Conservation (phyloP, 2,888 invertebrate species). For the Poecilus cupreus region DNA sequence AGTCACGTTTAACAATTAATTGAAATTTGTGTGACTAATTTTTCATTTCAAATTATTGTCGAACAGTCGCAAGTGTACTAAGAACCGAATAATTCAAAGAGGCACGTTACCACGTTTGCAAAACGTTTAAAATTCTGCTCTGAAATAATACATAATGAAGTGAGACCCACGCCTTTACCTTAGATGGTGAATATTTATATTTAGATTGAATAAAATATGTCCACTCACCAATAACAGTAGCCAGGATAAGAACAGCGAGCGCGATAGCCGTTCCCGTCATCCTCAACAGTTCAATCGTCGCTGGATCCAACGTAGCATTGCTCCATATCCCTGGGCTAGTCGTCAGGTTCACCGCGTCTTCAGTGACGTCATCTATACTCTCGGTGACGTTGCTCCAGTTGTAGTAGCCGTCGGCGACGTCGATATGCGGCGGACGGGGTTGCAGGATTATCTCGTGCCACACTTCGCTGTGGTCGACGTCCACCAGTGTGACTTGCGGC, state of each 20-base stretch:
- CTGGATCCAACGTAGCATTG: constrained; percentile 18
- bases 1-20: too few relatives aligned
- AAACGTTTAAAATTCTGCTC: too few relatives aligned
- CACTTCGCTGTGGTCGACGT: constrained; percentile 10
- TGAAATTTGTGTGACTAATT: too few relatives aligned
- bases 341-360: neutral
- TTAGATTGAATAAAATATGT: neutral
- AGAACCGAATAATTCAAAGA: too few relatives aligned
- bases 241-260: constrained; percentile 78
- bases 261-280: constrained; percentile 78
- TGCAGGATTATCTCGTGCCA: constrained; percentile 49
- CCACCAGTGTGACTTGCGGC: constrained; percentile 10
- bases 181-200: neutral
- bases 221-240: constrained; percentile 78
- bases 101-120: too few relatives aligned
- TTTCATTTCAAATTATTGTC: too few relatives aligned
- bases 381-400: constrained; percentile 10
- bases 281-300: constrained; percentile 73
- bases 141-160: too few relatives aligned
- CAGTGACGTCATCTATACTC: neutral
- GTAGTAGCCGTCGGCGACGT: neutral
- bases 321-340: neutral
- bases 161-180: too few relatives aligned
- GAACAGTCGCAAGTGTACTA: too few relatives aligned
- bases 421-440: neutral